These are phyloP conservation scores for Drosophila pseudotakahashii DNA, from an alignment of 2,888 invertebrate genomes.

Conservation along the genomic window DNA sequence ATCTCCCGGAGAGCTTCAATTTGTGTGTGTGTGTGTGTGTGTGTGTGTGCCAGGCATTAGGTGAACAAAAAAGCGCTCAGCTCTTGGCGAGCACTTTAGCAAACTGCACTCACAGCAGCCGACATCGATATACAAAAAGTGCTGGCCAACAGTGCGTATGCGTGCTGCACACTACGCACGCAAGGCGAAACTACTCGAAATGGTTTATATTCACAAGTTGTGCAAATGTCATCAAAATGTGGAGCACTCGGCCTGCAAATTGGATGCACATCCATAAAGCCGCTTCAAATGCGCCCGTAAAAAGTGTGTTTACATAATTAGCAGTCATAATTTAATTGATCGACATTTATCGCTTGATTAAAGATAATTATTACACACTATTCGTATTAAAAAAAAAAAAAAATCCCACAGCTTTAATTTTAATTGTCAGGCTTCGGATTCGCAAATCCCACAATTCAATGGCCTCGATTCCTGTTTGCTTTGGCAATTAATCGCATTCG, in stretches of 20 bases:
- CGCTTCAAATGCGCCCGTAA: background rate
- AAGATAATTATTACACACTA: slow-evolving; percentile 24
- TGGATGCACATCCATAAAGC: slow-evolving; percentile 18
- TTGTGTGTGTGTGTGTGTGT: slow-evolving; percentile 45
- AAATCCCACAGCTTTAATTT: slow-evolving; percentile 18
- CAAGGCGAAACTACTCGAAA: slow-evolving; percentile 26
- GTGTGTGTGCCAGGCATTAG: slow-evolving; percentile 44
- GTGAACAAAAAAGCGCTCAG: slow-evolving; percentile 26
- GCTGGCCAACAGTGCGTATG: slow-evolving; percentile 55
- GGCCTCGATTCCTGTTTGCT: slow-evolving; percentile 32
- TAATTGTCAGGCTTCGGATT: background rate
- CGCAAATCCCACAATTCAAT: slow-evolving; percentile 30
- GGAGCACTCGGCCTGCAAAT: slow-evolving; percentile 35
- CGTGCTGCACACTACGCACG: slow-evolving; percentile 16
- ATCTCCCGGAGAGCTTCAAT: slow-evolving; percentile 42
- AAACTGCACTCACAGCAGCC: slow-evolving; percentile 41
- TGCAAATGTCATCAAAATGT: slow-evolving; percentile 39
- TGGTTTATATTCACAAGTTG: slow-evolving; percentile 27
- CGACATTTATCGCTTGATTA: slow-evolving; percentile 40
- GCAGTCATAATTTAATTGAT: slow-evolving; percentile 38
- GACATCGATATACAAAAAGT: slow-evolving; percentile 46
- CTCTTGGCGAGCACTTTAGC: slow-evolving; percentile 44
- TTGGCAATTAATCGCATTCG: slow-evolving; percentile 35
- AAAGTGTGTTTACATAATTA: slow-evolving; percentile 31
- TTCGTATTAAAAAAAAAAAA: background rate